Evolutionary conservation across 2,113 vertebrate species (phyloP).

Genomic region (Turdus rufiventris): DNA sequence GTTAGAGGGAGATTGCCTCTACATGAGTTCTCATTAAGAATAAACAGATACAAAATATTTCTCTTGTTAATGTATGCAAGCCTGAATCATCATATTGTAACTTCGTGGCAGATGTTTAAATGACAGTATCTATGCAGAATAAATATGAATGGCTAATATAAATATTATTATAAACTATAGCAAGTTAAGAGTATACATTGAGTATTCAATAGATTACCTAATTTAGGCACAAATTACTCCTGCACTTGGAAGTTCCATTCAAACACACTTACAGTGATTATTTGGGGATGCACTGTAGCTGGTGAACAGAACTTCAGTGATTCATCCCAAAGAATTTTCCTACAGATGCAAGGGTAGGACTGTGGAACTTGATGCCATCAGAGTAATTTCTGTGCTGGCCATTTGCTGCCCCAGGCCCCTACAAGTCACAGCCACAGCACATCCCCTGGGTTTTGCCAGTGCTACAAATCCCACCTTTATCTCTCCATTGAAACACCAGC

Average conservation of each 20-base stretch:
- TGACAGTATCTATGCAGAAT: slow-evolving; percentile 29
- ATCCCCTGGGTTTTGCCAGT: not conserved
- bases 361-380: not conserved
- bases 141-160: slow-evolving; percentile 31
- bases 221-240: not conserved
- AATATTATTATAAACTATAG: slow-evolving; percentile 26
- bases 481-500: not conserved
- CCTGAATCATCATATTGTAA: slow-evolving; percentile 41
- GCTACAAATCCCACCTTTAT: not conserved
- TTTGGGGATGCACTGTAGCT: not conserved
- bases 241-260: not conserved
- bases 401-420: not conserved
- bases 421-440: not conserved
- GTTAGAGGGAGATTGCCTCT: slow-evolving; percentile 18
- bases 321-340: not conserved
- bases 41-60: slow-evolving; percentile 24
- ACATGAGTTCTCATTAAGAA: slow-evolving; percentile 12
- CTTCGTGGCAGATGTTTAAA: slow-evolving; percentile 45
- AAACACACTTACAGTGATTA: not conserved
- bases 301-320: not conserved
- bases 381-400: not conserved
- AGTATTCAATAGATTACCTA: not conserved
- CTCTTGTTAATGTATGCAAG: slow-evolving; percentile 41
- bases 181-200: not conserved
- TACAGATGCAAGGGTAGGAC: not conserved